Evolutionary conservation across 2,113 vertebrate species (phyloP).

Genomic region (Neogobius melanostomus): DNA sequence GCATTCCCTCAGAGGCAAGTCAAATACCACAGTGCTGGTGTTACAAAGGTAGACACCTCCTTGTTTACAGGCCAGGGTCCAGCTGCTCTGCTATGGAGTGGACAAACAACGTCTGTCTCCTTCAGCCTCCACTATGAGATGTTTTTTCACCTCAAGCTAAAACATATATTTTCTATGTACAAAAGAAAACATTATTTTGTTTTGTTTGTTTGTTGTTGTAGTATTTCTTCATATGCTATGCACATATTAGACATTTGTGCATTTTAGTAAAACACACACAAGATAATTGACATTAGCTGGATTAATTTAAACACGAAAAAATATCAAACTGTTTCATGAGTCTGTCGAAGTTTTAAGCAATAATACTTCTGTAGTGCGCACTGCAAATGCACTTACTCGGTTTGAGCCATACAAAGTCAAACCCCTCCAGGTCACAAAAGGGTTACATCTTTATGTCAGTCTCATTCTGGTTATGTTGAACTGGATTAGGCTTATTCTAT

Average conservation of each 20-base stretch:
- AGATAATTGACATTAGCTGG: no score
- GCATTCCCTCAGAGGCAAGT: constrained; percentile 10
- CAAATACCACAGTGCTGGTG: background rate
- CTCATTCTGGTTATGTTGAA: background rate
- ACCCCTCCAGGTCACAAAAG: background rate
- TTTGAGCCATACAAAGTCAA: no score
- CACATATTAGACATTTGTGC: no score
- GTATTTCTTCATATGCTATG: background rate
- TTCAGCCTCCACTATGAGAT: background rate
- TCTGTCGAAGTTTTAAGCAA: no score
- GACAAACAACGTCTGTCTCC: background rate
- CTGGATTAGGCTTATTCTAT: background rate
- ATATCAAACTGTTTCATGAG: no score
- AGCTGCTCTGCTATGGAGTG: background rate
- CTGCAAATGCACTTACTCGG: no score
- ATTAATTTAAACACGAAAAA: no score
- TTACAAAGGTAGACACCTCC: constrained; percentile 25
- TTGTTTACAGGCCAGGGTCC: constrained; percentile 1
- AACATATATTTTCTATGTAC: no score
- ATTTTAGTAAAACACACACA: no score
- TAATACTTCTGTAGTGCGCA: no score
- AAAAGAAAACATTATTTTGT: no score
- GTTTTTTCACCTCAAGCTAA: background rate
- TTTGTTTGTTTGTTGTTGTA: no score
- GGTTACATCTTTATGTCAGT: background rate